Conservation (phyloP, 1,140 invertebrate genomes). For the Temnothorax nylanderi region DNA sequence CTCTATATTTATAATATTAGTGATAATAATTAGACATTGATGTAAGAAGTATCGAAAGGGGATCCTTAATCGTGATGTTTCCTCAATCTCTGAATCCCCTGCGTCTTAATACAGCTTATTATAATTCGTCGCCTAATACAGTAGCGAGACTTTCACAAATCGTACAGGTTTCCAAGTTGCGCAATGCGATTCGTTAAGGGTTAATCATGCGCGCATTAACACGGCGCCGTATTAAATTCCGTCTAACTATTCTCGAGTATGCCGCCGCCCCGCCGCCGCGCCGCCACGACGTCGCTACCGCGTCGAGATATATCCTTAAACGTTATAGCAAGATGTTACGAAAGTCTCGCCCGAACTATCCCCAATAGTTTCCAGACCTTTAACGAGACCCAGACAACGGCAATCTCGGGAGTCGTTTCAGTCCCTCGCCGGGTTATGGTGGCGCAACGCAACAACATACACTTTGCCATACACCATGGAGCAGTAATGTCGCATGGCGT, state of each 20-base stretch:
- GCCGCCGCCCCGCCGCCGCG: background rate
- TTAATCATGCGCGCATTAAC: slow-evolving; percentile 36
- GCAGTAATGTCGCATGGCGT: slow-evolving; percentile 83
- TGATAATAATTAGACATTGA: background rate
- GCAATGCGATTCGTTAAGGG: slow-evolving; percentile 24
- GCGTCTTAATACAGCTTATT: background rate
- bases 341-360: slow-evolving; percentile 51
- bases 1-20: background rate
- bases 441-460: slow-evolving; percentile 74
- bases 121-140: slow-evolving; percentile 1
- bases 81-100: too few relatives aligned
- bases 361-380: slow-evolving; percentile 61
- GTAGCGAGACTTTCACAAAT: slow-evolving; percentile 23
- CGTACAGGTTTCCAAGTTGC: background rate
- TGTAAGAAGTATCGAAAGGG: background rate
- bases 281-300: background rate
- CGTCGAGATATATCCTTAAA: slow-evolving; percentile 55
- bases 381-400: slow-evolving; percentile 68
- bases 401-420: slow-evolving; percentile 66
- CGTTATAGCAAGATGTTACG: slow-evolving; percentile 65
- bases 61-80: background rate
- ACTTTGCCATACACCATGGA: slow-evolving; percentile 83
- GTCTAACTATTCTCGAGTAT: slow-evolving; percentile 36
- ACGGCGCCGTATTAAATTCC: slow-evolving; percentile 56
- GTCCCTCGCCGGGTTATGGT: slow-evolving; percentile 72